These are phyloP conservation scores for Ptilodon capucinus DNA, from an alignment of 2,888 invertebrate genomes.

Conservation along the genomic window DNA sequence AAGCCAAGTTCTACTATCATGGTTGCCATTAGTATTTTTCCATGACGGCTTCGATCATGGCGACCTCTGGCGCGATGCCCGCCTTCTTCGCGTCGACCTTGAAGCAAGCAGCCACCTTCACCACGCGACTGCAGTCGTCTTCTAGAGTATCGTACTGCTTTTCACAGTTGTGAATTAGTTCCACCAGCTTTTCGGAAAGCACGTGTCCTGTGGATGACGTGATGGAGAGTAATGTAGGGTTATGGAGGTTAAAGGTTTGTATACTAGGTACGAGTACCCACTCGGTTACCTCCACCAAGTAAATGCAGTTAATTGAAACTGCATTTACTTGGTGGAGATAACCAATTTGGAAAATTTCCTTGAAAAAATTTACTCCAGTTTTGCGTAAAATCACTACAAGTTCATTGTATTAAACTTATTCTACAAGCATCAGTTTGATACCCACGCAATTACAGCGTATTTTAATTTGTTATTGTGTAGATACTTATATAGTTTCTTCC, in stretches of 20 bases:
- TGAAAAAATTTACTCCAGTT: too few species aligned
- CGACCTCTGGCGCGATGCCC: conserved; percentile 70
- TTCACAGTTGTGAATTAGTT: conserved; percentile 71
- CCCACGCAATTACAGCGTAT: too few species aligned
- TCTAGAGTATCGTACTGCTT: conserved; percentile 56
- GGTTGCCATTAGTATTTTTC: conserved; percentile 53
- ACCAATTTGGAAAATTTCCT: too few species aligned
- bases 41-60: conserved; percentile 73
- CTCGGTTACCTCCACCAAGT: too few species aligned
- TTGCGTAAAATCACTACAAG: too few species aligned
- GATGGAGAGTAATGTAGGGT: neutral
- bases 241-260: neutral
- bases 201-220: conserved; percentile 49
- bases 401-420: too few species aligned
- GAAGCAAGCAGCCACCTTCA: conserved; percentile 73
- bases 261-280: too few species aligned
- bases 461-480: too few species aligned
- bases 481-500: too few species aligned
- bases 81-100: conserved; percentile 57
- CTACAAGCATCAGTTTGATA: too few species aligned
- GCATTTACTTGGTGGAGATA: too few species aligned
- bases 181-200: conserved; percentile 62
- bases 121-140: conserved; percentile 68
- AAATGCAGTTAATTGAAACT: too few species aligned
- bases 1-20: neutral